Base-by-base conservation (phyloP, 2,888 invertebrate genomes). In the Drosophila pegasa region DNA sequence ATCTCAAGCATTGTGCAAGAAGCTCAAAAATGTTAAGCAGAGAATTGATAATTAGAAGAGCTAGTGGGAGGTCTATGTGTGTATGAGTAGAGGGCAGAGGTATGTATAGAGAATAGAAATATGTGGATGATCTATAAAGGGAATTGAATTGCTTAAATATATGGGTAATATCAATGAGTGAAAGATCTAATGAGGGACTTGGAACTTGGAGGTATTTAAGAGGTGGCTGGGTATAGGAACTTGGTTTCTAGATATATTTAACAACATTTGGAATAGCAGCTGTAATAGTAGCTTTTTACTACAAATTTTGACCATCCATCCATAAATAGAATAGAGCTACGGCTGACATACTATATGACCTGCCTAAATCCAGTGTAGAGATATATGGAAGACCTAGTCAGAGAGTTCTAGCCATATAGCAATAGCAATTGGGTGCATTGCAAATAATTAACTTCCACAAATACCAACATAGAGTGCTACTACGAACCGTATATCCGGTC, bases 401-500 rank as follows among this genome's bases (percentile, higher is more conserved):
- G 9, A 27, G 27, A 10, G 10, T 0, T 25, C 16, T 45, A 27
- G 2, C 9, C 10, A 16, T 27, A 29, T 29, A 18, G 3, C 10
- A 29, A 6, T 27, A 7, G 16, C 45, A 27, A 4, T 5, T 16
- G 10, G 16, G 2, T 10, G 2, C 9, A 6, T 29, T 45, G 27
- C 25, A 7, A 9, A n/a, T n/a, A 25, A 47, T 29, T 16, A 6
- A 47, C 16, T 14, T 18, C 29, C 47, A 29, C 31, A 31, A 20
- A 20, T 7, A 25, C 25, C 16, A 1, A 22, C 8, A 10, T n/a
- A 35, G 22, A 50, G 22, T 22, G 35, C 16, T 35, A 50, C 35
- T 33, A 16, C 25, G 22, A 35, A 27, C 14, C 18, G 25, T 52
- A 52, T 38, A 50, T 20, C 51, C 35, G 59, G 25, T 22, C 45